A percentile compares a stretch with the other conserved stretches of the same genome.
Evolutionary conservation across 2,797 vertebrate genomes (phyloP).

Genomic region (Acipenser ruthenus): DNA sequence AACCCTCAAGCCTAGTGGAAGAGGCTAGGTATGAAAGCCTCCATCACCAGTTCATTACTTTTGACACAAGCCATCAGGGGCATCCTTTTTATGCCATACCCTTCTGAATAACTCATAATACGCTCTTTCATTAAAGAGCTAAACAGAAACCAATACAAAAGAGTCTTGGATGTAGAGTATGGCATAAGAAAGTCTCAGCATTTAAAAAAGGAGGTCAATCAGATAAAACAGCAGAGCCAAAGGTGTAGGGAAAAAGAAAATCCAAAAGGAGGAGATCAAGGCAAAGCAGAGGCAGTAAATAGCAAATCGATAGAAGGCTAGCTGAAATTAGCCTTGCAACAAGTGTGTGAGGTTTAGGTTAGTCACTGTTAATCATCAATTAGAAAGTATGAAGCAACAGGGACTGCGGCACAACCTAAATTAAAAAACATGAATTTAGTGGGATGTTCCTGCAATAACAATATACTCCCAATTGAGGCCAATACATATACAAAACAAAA

Average conservation of each 20-base stretch:
- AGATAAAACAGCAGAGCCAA: conserved; percentile 18
- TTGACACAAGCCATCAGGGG: too few relatives aligned
- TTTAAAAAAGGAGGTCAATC: conserved; percentile 8
- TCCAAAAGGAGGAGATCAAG: conserved; percentile 26
- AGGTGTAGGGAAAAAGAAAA: conserved; percentile 16
- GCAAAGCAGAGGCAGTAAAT: conserved; percentile 41
- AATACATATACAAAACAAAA: too few relatives aligned
- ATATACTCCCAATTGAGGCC: too few relatives aligned
- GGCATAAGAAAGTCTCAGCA: neutral
- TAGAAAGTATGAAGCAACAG: conserved; percentile 34
- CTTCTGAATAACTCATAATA: too few relatives aligned
- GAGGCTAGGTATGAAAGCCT: too few relatives aligned
- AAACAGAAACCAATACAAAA: neutral
- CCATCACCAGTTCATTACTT: too few relatives aligned
- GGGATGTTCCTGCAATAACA: neutral
- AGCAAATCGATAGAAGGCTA: conserved; percentile 48
- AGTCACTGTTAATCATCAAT: conserved; percentile 37
- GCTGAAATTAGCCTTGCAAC: conserved; percentile 25
- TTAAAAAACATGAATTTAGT: neutral
- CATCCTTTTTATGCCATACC: too few relatives aligned
- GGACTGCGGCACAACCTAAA: conserved; percentile 10
- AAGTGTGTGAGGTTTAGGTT: conserved; percentile 27
- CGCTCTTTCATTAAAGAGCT: neutral
- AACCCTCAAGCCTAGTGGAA: too few relatives aligned
- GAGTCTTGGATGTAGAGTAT: too few relatives aligned